Evolutionary conservation across 92 coral and sea anemone species (phyloP).

Genomic region (Siderastrea siderea): DNA sequence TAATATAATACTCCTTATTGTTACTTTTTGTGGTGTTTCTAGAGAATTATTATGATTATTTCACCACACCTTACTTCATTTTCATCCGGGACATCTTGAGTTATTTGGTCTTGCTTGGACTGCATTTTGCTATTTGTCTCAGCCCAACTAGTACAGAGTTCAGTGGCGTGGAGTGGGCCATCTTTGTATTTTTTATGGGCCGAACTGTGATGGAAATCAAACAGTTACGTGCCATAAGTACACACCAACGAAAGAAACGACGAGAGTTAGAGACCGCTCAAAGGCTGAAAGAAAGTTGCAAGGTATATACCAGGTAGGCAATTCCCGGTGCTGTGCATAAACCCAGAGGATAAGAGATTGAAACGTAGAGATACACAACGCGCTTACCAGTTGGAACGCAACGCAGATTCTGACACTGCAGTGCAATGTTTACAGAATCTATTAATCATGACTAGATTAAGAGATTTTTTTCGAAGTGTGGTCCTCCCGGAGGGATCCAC

Average conservation of each 20-base stretch:
- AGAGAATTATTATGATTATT: slow-evolving; percentile 42
- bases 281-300: background rate
- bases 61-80: slow-evolving; percentile 61
- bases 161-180: slow-evolving; percentile 49
- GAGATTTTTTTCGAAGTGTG: too few relatives aligned
- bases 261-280: background rate
- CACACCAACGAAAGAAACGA: background rate
- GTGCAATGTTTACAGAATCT: too few relatives aligned
- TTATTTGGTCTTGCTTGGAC: background rate
- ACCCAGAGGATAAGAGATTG: too few relatives aligned
- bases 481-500: too few relatives aligned
- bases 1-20: background rate
- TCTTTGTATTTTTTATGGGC: slow-evolving; percentile 63
- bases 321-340: background rate
- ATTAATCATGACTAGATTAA: too few relatives aligned
- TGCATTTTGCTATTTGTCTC: slow-evolving; percentile 52
- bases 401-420: too few relatives aligned
- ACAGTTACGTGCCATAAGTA: slow-evolving; percentile 31
- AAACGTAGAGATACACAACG: too few relatives aligned
- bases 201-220: slow-evolving; percentile 39
- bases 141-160: slow-evolving; percentile 12
- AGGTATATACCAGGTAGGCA: background rate
- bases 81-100: slow-evolving; percentile 47
- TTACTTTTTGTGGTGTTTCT: background rate
- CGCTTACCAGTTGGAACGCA: too few relatives aligned